Percentiles rank a stretch among this genome's conserved stretches.
These are phyloP conservation scores for Elymnias hypermnestra DNA, from an alignment of 1,140 invertebrate genomes.

Conservation along the genomic window DNA sequence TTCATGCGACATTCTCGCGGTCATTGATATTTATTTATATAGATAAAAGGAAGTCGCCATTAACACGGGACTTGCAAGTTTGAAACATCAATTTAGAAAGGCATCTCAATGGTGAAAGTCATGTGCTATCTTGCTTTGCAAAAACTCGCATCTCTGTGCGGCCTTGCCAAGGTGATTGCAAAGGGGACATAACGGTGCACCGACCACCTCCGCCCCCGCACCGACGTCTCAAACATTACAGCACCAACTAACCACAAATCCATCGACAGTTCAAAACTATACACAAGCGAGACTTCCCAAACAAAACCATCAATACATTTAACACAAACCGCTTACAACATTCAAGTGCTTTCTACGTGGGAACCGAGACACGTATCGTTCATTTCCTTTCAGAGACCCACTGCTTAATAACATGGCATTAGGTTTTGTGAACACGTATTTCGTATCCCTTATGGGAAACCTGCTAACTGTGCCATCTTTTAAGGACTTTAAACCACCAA, in stretches of 20 bases:
- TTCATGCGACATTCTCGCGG: too few relatives aligned
- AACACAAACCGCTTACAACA: conserved; percentile 14
- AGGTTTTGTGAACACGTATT: conserved; percentile 57
- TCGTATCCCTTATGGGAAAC: conserved; percentile 37
- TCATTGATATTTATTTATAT: too few relatives aligned
- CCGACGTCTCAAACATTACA: conserved; percentile 29
- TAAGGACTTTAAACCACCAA: too few relatives aligned
- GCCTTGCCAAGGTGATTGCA: conserved; percentile 74
- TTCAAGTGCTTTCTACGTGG: conserved; percentile 28
- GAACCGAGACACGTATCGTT: conserved; percentile 52
- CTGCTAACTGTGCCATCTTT: conserved; percentile 46
- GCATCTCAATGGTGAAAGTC: conserved; percentile 71
- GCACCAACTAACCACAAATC: conserved; percentile 23
- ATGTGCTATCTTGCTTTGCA: conserved; percentile 65
- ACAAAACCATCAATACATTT: conserved; percentile 31
- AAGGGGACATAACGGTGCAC: conserved; percentile 68
- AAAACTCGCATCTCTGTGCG: conserved; percentile 69
- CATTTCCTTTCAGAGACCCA: conserved; percentile 56
- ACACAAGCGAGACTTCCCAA: conserved; percentile 9
- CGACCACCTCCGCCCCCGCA: conserved; percentile 25
- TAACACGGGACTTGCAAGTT: conserved; percentile 30
- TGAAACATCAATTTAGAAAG: conserved; percentile 62
- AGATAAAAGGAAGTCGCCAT: not conserved
- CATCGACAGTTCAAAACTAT: conserved; percentile 15
- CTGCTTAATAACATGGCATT: conserved; percentile 39